Percentiles rank a stretch among this genome's conserved stretches.
phyloP scores from a whole-genome alignment of 2,113 vertebrate genomes.

The Cyanoderma ruficeps region DNA sequence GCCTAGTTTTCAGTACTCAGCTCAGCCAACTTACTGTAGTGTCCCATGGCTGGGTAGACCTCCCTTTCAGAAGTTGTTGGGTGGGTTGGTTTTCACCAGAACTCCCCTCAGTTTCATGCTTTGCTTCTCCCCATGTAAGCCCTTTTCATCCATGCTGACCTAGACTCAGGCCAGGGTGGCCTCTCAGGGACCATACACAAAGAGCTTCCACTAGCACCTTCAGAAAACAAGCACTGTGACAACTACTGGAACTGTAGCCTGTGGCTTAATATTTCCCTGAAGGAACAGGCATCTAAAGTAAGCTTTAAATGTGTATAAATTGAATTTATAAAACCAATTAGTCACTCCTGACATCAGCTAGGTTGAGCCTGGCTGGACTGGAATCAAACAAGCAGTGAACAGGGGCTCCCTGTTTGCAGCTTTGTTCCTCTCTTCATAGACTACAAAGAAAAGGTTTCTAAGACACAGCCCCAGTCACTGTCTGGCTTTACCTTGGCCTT shows the following conservation, averaged over 20 bases:
- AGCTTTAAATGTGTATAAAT: neutral
- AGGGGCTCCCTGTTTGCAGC: neutral
- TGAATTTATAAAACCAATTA: neutral
- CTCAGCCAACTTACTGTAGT: neutral
- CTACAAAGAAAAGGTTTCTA: neutral
- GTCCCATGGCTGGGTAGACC: neutral
- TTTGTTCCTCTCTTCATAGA: neutral
- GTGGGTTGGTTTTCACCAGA: neutral
- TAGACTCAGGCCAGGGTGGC: neutral
- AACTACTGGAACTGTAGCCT: neutral
- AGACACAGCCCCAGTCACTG: neutral
- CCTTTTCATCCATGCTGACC: neutral
- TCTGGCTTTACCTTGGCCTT: neutral
- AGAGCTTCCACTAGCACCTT: neutral
- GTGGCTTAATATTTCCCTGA: neutral
- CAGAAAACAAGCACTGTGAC: neutral
- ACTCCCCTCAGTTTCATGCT: neutral
- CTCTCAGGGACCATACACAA: neutral
- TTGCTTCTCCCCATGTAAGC: neutral
- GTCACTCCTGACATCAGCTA: neutral
- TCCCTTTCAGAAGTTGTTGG: neutral
- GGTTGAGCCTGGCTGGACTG: neutral
- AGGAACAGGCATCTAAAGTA: neutral
- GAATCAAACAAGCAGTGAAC: neutral
- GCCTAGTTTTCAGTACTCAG: neutral